These are phyloP conservation scores for Scaptomyza tumidula DNA, from an alignment of 2,888 invertebrate genomes.

Conservation along the genomic window DNA sequence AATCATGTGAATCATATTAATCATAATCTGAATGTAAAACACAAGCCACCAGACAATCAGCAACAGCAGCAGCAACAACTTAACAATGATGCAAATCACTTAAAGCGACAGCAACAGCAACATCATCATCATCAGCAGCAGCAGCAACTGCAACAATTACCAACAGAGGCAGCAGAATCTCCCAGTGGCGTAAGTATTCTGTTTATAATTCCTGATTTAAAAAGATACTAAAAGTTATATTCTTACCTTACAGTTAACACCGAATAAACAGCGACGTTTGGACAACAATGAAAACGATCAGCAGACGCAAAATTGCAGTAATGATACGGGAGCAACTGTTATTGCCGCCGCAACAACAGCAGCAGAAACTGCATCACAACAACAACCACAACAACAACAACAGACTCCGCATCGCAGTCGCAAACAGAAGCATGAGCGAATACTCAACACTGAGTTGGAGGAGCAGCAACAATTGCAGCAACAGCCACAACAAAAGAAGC, in stretches of 20 bases:
- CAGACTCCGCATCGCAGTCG: slow-evolving; percentile 69
- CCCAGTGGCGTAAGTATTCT: slow-evolving; percentile 60
- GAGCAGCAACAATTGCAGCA: slow-evolving; percentile 49
- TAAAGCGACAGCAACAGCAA: slow-evolving; percentile 55
- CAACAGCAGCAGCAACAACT: slow-evolving; percentile 18
- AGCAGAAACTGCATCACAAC: slow-evolving; percentile 12
- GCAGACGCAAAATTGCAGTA: slow-evolving; percentile 64
- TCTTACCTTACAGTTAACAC: slow-evolving; percentile 52
- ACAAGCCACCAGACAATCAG: slow-evolving; percentile 57
- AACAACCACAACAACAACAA: slow-evolving; percentile 18
- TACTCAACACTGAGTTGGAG: slow-evolving; percentile 76
- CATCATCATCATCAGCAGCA: slow-evolving; percentile 45
- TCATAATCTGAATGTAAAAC: slow-evolving; percentile 40
- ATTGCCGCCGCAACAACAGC: slow-evolving; percentile 11
- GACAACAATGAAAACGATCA: slow-evolving; percentile 71
- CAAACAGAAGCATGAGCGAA: slow-evolving; percentile 80
- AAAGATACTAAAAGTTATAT: background rate
- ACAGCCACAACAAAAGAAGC: slow-evolving; percentile 38
- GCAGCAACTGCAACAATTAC: slow-evolving; percentile 30
- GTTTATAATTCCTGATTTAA: too few relatives aligned
- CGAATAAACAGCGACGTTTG: slow-evolving; percentile 71
- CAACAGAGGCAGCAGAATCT: slow-evolving; percentile 57
- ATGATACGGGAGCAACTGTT: slow-evolving; percentile 31
- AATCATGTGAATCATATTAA: slow-evolving; percentile 60
- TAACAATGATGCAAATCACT: slow-evolving; percentile 64